Conservation (phyloP, 2,113 vertebrate genomes). For the Rhabdomys dilectus region DNA sequence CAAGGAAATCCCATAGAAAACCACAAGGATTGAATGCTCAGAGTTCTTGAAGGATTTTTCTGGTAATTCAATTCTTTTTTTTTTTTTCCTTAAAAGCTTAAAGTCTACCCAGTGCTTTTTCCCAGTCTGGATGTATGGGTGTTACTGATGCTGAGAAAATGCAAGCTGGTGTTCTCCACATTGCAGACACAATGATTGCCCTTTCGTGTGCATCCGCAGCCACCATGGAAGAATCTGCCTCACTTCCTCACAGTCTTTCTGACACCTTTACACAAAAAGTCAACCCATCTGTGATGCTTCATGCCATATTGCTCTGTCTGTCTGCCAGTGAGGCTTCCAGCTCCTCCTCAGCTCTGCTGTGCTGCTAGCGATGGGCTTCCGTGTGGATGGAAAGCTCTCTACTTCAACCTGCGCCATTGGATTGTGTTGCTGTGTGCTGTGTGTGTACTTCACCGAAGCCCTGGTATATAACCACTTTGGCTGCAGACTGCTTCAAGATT, state of each 20-base stretch:
- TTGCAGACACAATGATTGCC: conserved; percentile 43
- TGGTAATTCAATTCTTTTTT: background rate
- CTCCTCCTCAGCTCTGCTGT: background rate
- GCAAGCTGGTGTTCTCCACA: conserved; percentile 29
- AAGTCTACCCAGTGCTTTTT: background rate
- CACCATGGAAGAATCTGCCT: conserved; percentile 40
- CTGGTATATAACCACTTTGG: background rate
- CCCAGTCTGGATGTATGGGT: conserved; percentile 34
- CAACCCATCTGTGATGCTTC: conserved; percentile 50
- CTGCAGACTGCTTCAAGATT: background rate
- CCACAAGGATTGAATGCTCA: background rate
- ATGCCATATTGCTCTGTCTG: conserved; percentile 61
- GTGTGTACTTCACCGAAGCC: background rate
- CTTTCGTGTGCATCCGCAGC: conserved; percentile 66
- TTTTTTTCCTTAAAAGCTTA: conserved; percentile 20
- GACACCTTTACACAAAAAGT: conserved; percentile 65
- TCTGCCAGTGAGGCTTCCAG: conserved; percentile 52
- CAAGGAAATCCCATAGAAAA: conserved; percentile 22
- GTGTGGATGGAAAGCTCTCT: background rate
- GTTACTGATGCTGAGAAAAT: conserved; percentile 53
- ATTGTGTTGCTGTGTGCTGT: background rate
- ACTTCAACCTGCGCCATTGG: background rate
- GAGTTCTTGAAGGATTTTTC: conserved; percentile 38
- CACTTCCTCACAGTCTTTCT: conserved; percentile 64
- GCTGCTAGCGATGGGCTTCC: background rate